Evolutionary conservation across 2,113 vertebrate species (phyloP).

Genomic region (Carassius gibelio): DNA sequence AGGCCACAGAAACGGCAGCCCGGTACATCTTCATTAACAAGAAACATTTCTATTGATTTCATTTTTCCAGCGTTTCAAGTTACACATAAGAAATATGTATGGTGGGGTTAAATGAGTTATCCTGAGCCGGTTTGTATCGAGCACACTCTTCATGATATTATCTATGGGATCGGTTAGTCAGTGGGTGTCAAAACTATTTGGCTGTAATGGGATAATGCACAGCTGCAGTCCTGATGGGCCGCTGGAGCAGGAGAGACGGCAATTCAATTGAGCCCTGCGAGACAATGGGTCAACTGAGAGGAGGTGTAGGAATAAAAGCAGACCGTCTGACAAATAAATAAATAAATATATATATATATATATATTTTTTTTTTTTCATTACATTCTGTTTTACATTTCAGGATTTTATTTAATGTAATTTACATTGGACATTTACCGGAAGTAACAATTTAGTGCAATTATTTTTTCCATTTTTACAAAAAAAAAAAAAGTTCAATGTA

Average conservation of each 20-base stretch:
- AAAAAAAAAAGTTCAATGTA: too few species aligned
- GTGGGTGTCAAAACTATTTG: slow-evolving; percentile 92
- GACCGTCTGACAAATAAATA: not conserved
- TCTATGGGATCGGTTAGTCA: slow-evolving; percentile 85
- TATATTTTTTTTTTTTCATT: too few species aligned
- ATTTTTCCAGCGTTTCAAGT: slow-evolving; percentile 88
- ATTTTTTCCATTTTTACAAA: not conserved
- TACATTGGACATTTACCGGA: not conserved
- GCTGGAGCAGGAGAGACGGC: slow-evolving; percentile 33
- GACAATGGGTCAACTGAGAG: slow-evolving; percentile 45
- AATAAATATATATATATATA: too few species aligned
- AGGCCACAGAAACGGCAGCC: slow-evolving; percentile 78
- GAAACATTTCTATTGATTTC: slow-evolving; percentile 92
- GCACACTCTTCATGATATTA: slow-evolving; percentile 85
- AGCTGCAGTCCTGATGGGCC: slow-evolving; percentile 60
- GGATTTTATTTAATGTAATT: not conserved
- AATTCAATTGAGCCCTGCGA: slow-evolving; percentile 52
- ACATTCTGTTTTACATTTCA: too few species aligned
- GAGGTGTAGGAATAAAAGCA: slow-evolving; percentile 35
- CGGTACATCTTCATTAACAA: slow-evolving; percentile 94
- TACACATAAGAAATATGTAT: slow-evolving; percentile 90
- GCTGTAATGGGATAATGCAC: slow-evolving; percentile 89
- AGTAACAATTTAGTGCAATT: not conserved
- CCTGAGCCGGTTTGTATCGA: slow-evolving; percentile 88
- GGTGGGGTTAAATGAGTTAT: slow-evolving; percentile 88